phyloP scores from a whole-genome alignment of 2,113 vertebrate species.

The Phodopus roborovskii region DNA sequence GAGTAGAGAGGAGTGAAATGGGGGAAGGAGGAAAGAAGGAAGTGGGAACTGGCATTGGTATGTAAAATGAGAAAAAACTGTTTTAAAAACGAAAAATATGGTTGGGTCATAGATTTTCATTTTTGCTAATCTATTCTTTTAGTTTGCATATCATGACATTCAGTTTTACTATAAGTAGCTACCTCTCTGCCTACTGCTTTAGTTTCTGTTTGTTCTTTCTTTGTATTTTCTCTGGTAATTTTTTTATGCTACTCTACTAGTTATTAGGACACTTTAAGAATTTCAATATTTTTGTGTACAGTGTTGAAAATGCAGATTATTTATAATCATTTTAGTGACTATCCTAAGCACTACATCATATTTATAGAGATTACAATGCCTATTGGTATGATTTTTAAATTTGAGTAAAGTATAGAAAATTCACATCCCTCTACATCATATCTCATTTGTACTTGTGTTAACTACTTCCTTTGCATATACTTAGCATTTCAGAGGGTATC shows the following conservation, averaged over 20 bases:
- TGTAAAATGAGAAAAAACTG: too few relatives aligned
- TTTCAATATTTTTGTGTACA: not conserved
- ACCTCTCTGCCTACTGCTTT: not conserved
- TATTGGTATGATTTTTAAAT: conserved; percentile 5
- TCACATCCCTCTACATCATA: not conserved
- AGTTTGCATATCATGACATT: not conserved
- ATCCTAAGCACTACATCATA: not conserved
- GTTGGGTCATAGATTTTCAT: not conserved
- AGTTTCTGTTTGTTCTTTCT: not conserved
- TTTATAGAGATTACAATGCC: not conserved
- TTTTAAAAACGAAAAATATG: not conserved
- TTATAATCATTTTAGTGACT: not conserved
- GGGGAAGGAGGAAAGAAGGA: too few relatives aligned
- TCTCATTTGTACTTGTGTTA: not conserved
- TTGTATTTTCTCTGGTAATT: not conserved
- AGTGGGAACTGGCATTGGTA: too few relatives aligned
- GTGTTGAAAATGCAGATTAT: not conserved
- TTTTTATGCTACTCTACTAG: not conserved
- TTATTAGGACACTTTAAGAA: conserved; percentile 26
- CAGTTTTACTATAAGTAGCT: conserved; percentile 6
- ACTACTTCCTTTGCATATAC: not conserved
- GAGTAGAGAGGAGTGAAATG: too few relatives aligned
- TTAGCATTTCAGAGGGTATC: not conserved
- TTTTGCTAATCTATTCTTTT: not conserved
- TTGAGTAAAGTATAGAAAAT: not conserved